Percentiles rank a stretch among this genome's conserved stretches.
Conservation (phyloP, 2,797 vertebrate species). For the Poliocrania exsul region DNA sequence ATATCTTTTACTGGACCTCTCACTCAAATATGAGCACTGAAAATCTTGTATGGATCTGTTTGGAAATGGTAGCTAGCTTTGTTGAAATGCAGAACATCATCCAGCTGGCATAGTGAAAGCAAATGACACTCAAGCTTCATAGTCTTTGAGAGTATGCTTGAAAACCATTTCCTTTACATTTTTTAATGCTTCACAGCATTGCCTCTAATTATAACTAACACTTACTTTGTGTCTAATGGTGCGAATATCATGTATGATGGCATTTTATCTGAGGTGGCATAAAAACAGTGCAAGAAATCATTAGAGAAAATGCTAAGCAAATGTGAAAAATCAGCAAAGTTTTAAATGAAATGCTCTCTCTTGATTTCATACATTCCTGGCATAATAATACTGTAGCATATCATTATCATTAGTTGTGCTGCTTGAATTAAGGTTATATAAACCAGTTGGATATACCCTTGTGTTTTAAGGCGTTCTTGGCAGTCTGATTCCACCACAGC, state of each 20-base stretch:
- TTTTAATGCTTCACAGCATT: constrained; percentile 63
- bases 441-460: constrained; percentile 29
- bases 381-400: constrained; percentile 62
- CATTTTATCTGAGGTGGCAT: constrained; percentile 68
- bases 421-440: constrained; percentile 49
- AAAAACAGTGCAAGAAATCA: constrained; percentile 71
- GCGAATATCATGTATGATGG: constrained; percentile 69
- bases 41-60: not conserved
- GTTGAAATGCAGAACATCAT: constrained; percentile 19
- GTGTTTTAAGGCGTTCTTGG: not conserved
- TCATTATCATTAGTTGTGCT: constrained; percentile 59
- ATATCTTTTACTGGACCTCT: constrained; percentile 2
- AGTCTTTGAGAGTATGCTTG: constrained; percentile 1
- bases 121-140: constrained; percentile 34
- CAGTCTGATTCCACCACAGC: constrained; percentile 35
- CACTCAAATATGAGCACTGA: not conserved
- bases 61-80: constrained; percentile 40
- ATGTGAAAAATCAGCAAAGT: constrained; percentile 80
- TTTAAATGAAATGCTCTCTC: constrained; percentile 68
- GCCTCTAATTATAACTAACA: constrained; percentile 61
- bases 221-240: constrained; percentile 70
- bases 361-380: constrained; percentile 67
- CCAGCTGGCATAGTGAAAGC: constrained; percentile 18
- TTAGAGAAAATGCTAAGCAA: constrained; percentile 74
- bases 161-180: constrained; percentile 57